Percentiles rank a stretch among this genome's conserved stretches.
These are phyloP conservation scores for Leptinotarsa tumamoca DNA, from an alignment of 2,888 invertebrate species.

Conservation along the genomic window DNA sequence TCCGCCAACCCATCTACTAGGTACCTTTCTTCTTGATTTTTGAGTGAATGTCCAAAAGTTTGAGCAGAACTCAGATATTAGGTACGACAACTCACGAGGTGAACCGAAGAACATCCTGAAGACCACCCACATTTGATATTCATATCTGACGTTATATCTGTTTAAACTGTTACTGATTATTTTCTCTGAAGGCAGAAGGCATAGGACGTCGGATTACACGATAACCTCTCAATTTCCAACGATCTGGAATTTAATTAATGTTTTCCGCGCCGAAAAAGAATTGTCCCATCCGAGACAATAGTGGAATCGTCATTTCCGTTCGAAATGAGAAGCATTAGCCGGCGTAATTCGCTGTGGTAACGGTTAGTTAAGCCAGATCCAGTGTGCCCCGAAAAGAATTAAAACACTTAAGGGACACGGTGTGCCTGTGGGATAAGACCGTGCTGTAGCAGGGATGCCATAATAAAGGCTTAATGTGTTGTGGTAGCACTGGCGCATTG, in stretches of 20 bases:
- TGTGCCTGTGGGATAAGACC: constrained; percentile 51
- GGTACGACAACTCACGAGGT: no score
- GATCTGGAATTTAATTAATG: constrained; percentile 13
- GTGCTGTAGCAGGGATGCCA: constrained; percentile 40
- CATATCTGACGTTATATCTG: no score
- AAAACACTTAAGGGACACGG: constrained; percentile 54
- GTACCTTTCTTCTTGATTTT: no score
- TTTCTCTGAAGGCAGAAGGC: not conserved
- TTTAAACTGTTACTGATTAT: no score
- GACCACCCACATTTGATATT: no score
- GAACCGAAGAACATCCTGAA: no score
- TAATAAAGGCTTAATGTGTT: constrained; percentile 51
- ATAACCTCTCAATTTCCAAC: not conserved
- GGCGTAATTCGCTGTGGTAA: constrained; percentile 46
- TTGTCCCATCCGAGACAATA: constrained; percentile 36
- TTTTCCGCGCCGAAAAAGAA: constrained; percentile 3
- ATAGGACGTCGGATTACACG: not conserved
- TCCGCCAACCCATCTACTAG: no score
- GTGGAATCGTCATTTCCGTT: constrained; percentile 41
- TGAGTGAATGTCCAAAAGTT: no score
- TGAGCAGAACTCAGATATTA: no score
- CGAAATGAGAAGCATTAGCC: constrained; percentile 44
- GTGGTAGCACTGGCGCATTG: constrained; percentile 54
- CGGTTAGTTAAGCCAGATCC: constrained; percentile 50
- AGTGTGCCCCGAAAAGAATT: constrained; percentile 51